Conservation (phyloP, 2,888 invertebrate species). For the Eupithecia centaureata region DNA sequence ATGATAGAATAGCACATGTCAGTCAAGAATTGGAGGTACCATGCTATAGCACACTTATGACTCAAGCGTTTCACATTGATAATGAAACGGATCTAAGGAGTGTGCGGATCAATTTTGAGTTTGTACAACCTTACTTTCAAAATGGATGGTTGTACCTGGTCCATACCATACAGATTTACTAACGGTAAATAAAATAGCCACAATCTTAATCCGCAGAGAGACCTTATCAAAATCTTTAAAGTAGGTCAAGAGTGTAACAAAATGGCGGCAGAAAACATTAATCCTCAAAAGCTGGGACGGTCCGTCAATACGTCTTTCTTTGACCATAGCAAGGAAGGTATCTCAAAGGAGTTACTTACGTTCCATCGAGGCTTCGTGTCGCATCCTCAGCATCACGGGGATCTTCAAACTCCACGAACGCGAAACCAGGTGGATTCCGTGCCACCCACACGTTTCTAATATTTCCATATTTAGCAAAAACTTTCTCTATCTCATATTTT, state of each 20-base stretch:
- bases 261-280: not conserved
- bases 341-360: conserved; percentile 64
- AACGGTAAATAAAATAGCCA: too few species aligned
- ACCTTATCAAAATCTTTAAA: not conserved
- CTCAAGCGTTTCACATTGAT: conserved; percentile 80
- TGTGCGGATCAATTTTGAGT: conserved; percentile 53
- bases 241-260: not conserved
- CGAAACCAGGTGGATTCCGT: conserved; percentile 95
- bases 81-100: conserved; percentile 83
- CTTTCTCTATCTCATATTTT: conserved; percentile 94
- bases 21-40: conserved; percentile 75
- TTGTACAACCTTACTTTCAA: not conserved
- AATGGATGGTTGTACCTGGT: too few species aligned
- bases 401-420: conserved; percentile 95
- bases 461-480: conserved; percentile 94
- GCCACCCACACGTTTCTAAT: conserved; percentile 97
- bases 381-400: conserved; percentile 94
- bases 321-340: not conserved
- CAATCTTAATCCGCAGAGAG: not conserved
- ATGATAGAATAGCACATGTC: conserved; percentile 59
- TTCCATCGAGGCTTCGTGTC: conserved; percentile 91
- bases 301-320: not conserved
- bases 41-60: conserved; percentile 81
- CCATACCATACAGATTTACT: too few species aligned
- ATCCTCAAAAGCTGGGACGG: not conserved